A percentile compares a stretch with the other conserved stretches of the same genome.
phyloP scores from a whole-genome alignment of 2,113 vertebrate species.

The Gallinago undulata region DNA sequence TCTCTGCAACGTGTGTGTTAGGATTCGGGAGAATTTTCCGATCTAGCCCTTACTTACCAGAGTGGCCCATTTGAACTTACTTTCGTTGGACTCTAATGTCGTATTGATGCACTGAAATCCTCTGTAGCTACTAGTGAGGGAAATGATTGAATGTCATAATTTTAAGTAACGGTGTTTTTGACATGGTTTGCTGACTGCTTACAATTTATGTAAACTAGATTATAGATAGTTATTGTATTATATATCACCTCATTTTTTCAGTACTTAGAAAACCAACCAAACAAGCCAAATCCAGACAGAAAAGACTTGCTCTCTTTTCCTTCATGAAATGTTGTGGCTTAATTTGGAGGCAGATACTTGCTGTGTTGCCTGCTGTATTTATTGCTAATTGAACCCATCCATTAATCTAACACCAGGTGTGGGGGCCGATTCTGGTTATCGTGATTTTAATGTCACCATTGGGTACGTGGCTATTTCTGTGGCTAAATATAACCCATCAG shows the following conservation, averaged over 20 bases:
- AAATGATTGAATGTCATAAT: not conserved
- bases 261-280: not conserved
- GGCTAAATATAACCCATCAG: not conserved
- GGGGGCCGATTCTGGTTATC: fast-evolving
- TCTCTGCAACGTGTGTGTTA: too few species aligned
- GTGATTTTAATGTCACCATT: not conserved
- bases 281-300: not conserved
- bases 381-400: not conserved
- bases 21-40: not conserved
- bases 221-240: not conserved
- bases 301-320: not conserved
- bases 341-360: not conserved
- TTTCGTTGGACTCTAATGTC: not conserved
- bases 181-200: not conserved
- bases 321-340: not conserved
- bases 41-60: not conserved
- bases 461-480: not conserved
- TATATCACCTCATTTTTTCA: not conserved
- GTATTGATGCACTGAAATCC: not conserved
- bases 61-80: not conserved
- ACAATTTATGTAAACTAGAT: not conserved
- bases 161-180: not conserved
- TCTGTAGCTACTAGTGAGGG: not conserved
- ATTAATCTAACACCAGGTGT: not conserved
- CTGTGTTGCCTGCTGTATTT: not conserved